Conservation (phyloP, 2,888 invertebrate genomes). For the Trichopria drosophilae region DNA sequence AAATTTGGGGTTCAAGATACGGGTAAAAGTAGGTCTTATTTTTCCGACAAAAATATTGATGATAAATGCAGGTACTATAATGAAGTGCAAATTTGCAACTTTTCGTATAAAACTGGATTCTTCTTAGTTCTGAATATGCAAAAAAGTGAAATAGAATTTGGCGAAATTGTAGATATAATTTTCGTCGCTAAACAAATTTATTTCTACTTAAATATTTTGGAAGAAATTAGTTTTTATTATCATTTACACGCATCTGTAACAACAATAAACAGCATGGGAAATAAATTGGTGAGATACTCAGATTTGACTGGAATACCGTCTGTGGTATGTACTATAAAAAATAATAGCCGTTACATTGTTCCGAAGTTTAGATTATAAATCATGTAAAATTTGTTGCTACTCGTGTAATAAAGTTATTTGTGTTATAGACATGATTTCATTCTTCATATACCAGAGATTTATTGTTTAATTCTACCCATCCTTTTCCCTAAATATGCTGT, state of each 20-base stretch:
- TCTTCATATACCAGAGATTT: no score
- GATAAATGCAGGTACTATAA: no score
- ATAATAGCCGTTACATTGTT: background rate
- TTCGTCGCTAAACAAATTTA: background rate
- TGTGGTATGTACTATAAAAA: background rate
- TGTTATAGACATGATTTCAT: no score
- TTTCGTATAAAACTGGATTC: background rate
- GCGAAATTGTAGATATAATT: constrained; percentile 1
- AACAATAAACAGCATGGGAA: background rate
- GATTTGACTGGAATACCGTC: background rate
- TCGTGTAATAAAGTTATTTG: no score
- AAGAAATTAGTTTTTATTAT: background rate
- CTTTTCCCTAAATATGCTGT: no score
- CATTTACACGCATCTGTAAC: background rate
- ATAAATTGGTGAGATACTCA: background rate
- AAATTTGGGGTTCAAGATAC: no score
- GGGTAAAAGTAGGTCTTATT: no score
- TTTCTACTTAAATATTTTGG: constrained; percentile 1
- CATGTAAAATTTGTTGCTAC: no score
- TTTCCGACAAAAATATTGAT: no score
- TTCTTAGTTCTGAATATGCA: background rate
- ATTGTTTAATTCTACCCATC: no score
- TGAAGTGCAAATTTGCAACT: no score
- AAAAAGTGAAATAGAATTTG: background rate
- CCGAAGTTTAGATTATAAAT: background rate